These are phyloP conservation scores for Diogma glabrata DNA, from an alignment of 2,888 invertebrate species.

Conservation along the genomic window DNA sequence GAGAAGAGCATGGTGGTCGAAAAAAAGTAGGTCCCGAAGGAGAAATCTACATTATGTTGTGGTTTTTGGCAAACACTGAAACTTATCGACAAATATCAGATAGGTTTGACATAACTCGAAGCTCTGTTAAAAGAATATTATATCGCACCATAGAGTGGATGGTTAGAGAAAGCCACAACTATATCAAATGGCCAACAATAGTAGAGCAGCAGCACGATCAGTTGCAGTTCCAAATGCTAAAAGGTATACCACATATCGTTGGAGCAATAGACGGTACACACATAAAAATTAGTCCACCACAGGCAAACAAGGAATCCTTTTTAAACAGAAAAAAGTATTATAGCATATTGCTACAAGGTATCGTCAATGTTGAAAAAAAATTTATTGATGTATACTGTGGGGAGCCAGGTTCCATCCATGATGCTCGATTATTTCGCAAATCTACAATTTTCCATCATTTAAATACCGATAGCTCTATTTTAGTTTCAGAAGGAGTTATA, in stretches of 20 bases:
- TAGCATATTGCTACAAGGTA: slow-evolving; percentile 22
- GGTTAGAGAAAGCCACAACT: too few species aligned
- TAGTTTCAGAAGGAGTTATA: slow-evolving; percentile 15
- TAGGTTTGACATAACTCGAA: too few species aligned
- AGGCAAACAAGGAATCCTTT: slow-evolving; percentile 17
- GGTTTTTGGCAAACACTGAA: too few species aligned
- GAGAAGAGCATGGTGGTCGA: too few species aligned
- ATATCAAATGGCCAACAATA: slow-evolving; percentile 10
- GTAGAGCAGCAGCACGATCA: neutral
- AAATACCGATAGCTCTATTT: neutral
- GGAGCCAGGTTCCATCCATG: slow-evolving; percentile 22
- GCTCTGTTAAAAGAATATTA: too few species aligned
- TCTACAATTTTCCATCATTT: slow-evolving; percentile 18
- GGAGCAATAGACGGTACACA: neutral
- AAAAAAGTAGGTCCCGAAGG: too few species aligned
- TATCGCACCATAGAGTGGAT: too few species aligned
- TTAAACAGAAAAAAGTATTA: slow-evolving; percentile 19
- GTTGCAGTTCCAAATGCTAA: neutral
- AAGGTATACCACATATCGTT: neutral
- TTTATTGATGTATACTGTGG: slow-evolving; percentile 22
- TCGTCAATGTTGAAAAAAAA: slow-evolving; percentile 21
- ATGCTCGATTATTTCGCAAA: slow-evolving; percentile 20
- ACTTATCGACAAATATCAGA: too few species aligned
- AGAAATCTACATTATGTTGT: too few species aligned
- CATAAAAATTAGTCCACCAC: neutral